A percentile compares a stretch with the other conserved stretches of the same genome.
Conservation (phyloP, 2,888 invertebrate species). For the Sarcophaga caerulescens region DNA sequence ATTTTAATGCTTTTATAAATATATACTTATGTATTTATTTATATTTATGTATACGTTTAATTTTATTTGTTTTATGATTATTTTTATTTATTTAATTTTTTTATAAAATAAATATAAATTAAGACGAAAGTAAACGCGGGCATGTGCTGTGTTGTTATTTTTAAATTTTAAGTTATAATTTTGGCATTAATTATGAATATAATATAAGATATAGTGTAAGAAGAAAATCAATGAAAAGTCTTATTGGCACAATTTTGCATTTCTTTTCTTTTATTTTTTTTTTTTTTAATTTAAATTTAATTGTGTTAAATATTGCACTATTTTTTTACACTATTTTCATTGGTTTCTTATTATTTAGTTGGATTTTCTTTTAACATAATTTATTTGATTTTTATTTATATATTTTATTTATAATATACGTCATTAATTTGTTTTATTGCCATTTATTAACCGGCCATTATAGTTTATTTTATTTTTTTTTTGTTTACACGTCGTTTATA, state of each 20-base stretch:
- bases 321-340: conserved; percentile 26
- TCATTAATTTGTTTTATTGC: conserved; percentile 49
- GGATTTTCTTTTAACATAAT: conserved; percentile 38
- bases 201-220: neutral
- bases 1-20: neutral
- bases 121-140: conserved; percentile 16
- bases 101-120: conserved; percentile 11
- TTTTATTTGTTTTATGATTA: conserved; percentile 14
- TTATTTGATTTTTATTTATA: conserved; percentile 25
- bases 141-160: conserved; percentile 17
- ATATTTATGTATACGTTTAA: conserved; percentile 8
- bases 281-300: conserved; percentile 18
- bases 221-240: conserved; percentile 20
- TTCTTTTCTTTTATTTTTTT: neutral
- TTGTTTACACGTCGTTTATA: conserved; percentile 53
- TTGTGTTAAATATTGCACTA: conserved; percentile 62
- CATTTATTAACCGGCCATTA: conserved; percentile 59
- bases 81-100: conserved; percentile 40
- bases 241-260: conserved; percentile 41
- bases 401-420: conserved; percentile 44
- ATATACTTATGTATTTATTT: neutral
- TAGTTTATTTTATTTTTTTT: conserved; percentile 33
- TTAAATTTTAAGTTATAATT: conserved; percentile 49
- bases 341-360: conserved; percentile 23
- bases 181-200: conserved; percentile 59